Percentiles rank a stretch among this genome's conserved stretches.
phyloP scores from a whole-genome alignment of 2,113 vertebrate species.

The Pampusana beccarii region DNA sequence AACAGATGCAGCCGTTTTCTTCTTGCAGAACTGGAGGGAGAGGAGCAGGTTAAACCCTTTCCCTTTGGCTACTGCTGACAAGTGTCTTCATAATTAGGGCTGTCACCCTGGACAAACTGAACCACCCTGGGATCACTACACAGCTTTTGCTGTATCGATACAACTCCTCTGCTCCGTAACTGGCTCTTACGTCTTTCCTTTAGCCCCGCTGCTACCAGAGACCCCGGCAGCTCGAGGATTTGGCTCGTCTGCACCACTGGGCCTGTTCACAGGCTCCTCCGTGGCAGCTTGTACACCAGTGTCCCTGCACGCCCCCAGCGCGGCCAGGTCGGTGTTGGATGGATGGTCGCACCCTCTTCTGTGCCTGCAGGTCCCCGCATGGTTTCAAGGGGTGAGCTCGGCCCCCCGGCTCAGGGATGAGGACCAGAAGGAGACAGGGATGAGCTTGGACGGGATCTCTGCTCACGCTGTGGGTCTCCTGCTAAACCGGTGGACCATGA shows the following conservation, averaged over 20 bases:
- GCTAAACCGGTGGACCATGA: constrained; percentile 9
- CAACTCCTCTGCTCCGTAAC: neutral
- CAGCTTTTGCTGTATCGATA: neutral
- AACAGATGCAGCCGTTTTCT: neutral
- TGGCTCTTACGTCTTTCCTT: neutral
- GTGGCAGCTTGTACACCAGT: neutral
- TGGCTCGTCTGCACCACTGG: neutral
- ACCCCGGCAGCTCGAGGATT: neutral
- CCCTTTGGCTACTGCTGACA: neutral
- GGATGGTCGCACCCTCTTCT: neutral
- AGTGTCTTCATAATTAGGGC: neutral
- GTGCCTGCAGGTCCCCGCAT: neutral
- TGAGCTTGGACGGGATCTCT: neutral
- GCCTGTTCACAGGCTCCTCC: neutral
- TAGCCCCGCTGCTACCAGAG: neutral
- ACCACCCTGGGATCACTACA: rapidly evolving
- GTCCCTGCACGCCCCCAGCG: neutral
- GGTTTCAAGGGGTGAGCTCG: neutral
- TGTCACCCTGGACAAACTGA: rapidly evolving
- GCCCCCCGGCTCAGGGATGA: neutral
- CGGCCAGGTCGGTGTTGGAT: neutral
- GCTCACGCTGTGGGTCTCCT: neutral
- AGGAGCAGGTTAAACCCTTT: neutral
- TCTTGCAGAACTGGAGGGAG: neutral
- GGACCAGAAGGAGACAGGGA: neutral